Percentiles rank a stretch among this genome's conserved stretches.
These are phyloP conservation scores for Villa cingulata DNA, from an alignment of 2,888 invertebrate genomes.

Conservation along the genomic window DNA sequence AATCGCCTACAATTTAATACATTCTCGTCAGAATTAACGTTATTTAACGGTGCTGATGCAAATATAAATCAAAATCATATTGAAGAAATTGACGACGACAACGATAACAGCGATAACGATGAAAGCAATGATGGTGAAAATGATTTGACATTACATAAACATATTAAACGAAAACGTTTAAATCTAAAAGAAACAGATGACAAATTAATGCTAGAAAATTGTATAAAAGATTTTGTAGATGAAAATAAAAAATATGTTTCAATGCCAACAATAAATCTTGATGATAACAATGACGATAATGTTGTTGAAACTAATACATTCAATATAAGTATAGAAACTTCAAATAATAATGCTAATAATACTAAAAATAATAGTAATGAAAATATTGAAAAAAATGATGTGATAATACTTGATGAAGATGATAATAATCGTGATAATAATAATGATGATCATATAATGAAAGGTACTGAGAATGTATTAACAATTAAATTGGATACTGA, in stretches of 20 bases:
- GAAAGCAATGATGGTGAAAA: background rate
- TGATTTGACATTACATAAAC: no score
- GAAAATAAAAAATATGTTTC: no score
- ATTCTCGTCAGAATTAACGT: background rate
- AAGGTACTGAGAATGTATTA: background rate
- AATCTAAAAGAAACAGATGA: no score
- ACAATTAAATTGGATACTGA: background rate
- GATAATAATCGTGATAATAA: background rate
- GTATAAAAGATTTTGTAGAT: no score
- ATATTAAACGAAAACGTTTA: no score
- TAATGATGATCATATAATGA: background rate
- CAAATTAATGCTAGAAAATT: no score
- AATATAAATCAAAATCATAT: background rate
- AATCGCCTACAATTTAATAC: background rate
- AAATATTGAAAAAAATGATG: background rate
- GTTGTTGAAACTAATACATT: background rate
- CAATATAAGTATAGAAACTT: no score
- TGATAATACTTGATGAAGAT: background rate
- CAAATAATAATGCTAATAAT: background rate
- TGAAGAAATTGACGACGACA: constrained; percentile 8
- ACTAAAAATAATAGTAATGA: background rate
- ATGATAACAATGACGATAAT: background rate
- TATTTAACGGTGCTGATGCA: no score
- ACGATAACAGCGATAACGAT: constrained; percentile 3
- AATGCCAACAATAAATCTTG: background rate